phyloP scores from a whole-genome alignment of 2,113 vertebrate genomes.

The Mustela lutreola region DNA sequence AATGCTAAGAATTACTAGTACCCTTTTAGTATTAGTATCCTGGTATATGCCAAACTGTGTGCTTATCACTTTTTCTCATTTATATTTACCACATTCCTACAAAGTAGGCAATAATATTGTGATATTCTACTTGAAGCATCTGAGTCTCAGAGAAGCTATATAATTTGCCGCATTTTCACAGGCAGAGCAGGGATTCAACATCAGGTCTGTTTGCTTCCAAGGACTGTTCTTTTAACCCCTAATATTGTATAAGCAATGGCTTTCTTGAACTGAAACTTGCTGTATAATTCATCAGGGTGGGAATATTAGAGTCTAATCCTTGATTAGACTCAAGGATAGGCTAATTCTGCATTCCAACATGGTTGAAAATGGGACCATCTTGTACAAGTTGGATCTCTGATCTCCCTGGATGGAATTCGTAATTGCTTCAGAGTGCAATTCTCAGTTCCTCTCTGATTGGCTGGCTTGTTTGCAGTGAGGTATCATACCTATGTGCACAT shows the following conservation, averaged over 20 bases:
- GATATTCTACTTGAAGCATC: not conserved
- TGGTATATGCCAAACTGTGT: not conserved
- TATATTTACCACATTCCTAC: not conserved
- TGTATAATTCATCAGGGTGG: not conserved
- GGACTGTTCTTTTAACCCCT: not conserved
- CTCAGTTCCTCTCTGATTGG: slow-evolving; percentile 44
- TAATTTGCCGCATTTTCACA: slow-evolving; percentile 44
- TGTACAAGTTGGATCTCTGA: not conserved
- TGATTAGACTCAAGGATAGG: not conserved
- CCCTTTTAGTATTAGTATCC: not conserved
- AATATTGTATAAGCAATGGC: slow-evolving; percentile 15
- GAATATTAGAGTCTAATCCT: not conserved
- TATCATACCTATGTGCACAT: slow-evolving; percentile 62
- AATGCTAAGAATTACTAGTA: slow-evolving; percentile 54
- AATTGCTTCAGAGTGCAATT: slow-evolving; percentile 50
- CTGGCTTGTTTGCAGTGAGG: slow-evolving; percentile 14
- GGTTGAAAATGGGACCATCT: slow-evolving; percentile 36
- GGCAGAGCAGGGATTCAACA: not conserved
- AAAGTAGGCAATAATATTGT: not conserved
- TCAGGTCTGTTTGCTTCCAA: not conserved
- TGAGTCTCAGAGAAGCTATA: not conserved
- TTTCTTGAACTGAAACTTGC: not conserved
- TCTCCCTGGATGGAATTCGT: slow-evolving; percentile 47
- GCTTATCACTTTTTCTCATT: not conserved
- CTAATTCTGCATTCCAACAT: slow-evolving; percentile 50